Percentiles rank a stretch among this genome's conserved stretches.
Evolutionary conservation across 2,888 invertebrate genomes (phyloP).

Genomic region (Notodonta ziczac): DNA sequence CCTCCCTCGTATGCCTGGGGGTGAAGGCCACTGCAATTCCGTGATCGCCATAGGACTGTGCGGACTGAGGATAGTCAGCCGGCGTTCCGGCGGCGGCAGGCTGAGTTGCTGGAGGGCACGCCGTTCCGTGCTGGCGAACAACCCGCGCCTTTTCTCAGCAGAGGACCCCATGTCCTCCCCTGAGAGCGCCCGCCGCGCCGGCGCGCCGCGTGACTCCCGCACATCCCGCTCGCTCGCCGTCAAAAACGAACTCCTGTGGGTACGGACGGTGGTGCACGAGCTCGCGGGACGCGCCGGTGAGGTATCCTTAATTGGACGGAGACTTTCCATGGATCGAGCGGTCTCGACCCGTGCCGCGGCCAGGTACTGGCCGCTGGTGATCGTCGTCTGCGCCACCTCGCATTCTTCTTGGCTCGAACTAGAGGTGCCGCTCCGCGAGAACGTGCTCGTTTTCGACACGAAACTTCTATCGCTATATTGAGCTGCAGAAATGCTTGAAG

Average conservation of each 20-base stretch:
- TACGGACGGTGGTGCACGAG: slow-evolving; percentile 75
- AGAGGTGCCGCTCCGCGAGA: slow-evolving; percentile 85
- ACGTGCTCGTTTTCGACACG: slow-evolving; percentile 81
- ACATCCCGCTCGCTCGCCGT: slow-evolving; percentile 88
- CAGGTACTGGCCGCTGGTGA: slow-evolving; percentile 81
- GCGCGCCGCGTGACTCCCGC: slow-evolving; percentile 86
- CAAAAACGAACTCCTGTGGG: slow-evolving; percentile 86
- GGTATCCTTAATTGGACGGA: slow-evolving; percentile 84
- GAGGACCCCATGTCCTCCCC: slow-evolving; percentile 86
- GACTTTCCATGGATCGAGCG: slow-evolving; percentile 89
- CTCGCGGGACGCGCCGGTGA: slow-evolving; percentile 83
- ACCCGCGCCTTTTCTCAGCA: slow-evolving; percentile 87
- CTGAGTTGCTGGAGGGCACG: slow-evolving; percentile 88
- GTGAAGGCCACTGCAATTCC: slow-evolving; percentile 87
- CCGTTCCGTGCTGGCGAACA: slow-evolving; percentile 88
- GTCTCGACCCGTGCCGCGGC: slow-evolving; percentile 84
- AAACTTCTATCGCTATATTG: slow-evolving; percentile 79
- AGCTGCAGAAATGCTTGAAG: slow-evolving; percentile 75
- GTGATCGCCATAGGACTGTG: slow-evolving; percentile 89
- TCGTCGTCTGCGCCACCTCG: slow-evolving; percentile 80
- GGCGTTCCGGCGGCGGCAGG: slow-evolving; percentile 87
- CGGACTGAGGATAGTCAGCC: slow-evolving; percentile 91
- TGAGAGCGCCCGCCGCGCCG: slow-evolving; percentile 86
- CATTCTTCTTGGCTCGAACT: slow-evolving; percentile 90
- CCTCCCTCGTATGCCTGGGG: slow-evolving; percentile 85